Conservation (phyloP, 2,797 vertebrate species). For the Pseudocheirus occidentalis region DNA sequence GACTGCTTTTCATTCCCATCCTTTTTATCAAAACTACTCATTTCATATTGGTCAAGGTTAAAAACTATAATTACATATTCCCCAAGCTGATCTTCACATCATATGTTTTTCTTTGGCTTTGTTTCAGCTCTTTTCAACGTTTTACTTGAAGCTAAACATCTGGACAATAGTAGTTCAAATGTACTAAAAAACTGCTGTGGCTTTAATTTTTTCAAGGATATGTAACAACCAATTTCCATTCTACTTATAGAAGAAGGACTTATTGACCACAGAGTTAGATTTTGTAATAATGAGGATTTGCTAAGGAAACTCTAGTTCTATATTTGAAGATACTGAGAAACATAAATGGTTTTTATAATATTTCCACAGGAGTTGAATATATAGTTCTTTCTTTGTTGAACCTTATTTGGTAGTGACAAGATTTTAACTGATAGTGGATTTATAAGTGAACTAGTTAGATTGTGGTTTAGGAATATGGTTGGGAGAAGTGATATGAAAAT, state of each 20-base stretch:
- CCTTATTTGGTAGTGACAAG: neutral
- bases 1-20: neutral
- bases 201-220: conserved; percentile 23
- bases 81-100: conserved; percentile 25
- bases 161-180: conserved; percentile 13
- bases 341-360: neutral
- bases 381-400: neutral
- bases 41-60: conserved; percentile 24
- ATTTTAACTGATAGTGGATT: conserved; percentile 24
- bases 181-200: neutral
- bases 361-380: neutral
- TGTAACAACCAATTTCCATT: conserved; percentile 47
- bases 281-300: conserved; percentile 42
- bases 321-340: conserved; percentile 39
- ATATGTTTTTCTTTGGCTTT: neutral
- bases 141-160: conserved; percentile 12
- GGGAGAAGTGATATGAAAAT: neutral
- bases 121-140: conserved; percentile 46
- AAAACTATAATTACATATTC: conserved; percentile 26
- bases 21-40: neutral
- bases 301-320: conserved; percentile 41
- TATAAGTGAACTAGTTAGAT: neutral
- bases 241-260: conserved; percentile 38
- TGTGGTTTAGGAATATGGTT: neutral
- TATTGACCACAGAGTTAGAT: conserved; percentile 41